Evolutionary conservation across 2,797 vertebrate species (phyloP).

Genomic region (Epinephelus malabaricus): DNA sequence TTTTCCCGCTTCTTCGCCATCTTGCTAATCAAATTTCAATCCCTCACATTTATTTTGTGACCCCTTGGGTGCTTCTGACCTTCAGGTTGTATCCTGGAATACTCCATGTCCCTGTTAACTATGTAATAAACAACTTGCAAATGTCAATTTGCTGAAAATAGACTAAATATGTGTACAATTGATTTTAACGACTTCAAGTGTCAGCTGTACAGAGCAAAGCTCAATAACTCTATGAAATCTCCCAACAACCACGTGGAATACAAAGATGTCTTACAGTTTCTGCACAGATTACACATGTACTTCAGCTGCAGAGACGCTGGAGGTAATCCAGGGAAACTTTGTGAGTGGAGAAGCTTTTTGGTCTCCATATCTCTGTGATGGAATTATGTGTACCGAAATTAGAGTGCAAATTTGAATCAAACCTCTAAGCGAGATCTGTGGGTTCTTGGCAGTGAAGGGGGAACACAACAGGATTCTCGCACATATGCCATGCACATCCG

Average conservation of each 20-base stretch:
- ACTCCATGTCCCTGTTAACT: background rate
- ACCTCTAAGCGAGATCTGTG: conserved; percentile 73
- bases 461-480: conserved; percentile 73
- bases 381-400: conserved; percentile 73
- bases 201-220: conserved; percentile 19
- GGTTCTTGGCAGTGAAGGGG: conserved; percentile 74
- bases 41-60: background rate
- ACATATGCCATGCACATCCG: conserved; percentile 77
- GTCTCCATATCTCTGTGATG: conserved; percentile 58
- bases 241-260: conserved; percentile 9
- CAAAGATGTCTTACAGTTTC: conserved; percentile 25
- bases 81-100: background rate
- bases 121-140: background rate
- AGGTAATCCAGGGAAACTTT: conserved; percentile 68
- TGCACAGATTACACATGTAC: conserved; percentile 58
- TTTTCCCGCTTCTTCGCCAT: background rate
- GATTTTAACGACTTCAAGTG: conserved; percentile 4
- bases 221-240: conserved; percentile 30
- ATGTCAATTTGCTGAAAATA: conserved; percentile 17
- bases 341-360: conserved; percentile 39
- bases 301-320: conserved; percentile 44
- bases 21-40: background rate
- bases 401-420: conserved; percentile 73
- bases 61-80: background rate
- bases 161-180: background rate